phyloP scores from a whole-genome alignment of 2,113 vertebrate species.

The Rhizomys pruinosus region DNA sequence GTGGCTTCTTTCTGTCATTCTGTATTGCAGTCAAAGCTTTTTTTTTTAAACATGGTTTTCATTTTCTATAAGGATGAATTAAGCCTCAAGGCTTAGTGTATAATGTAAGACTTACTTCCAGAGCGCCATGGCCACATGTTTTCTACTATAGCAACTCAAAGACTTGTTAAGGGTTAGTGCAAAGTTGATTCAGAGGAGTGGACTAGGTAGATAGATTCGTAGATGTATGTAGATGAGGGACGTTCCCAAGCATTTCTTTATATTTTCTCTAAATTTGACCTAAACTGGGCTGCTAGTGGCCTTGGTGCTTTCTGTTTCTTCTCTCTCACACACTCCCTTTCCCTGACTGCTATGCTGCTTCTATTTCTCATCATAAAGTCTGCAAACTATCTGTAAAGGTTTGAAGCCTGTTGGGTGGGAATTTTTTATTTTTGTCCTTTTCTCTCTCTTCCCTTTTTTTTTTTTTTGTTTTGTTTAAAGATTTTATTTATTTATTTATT shows the following conservation, averaged over 20 bases:
- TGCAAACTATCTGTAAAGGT: background rate
- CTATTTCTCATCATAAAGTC: background rate
- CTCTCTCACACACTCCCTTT: background rate
- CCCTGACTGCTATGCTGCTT: background rate
- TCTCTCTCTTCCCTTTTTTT: background rate
- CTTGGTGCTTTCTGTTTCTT: background rate
- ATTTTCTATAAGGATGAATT: background rate
- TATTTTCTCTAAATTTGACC: slow-evolving; percentile 43
- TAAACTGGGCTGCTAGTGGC: background rate
- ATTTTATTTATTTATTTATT: too few relatives aligned
- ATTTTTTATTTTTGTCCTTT: background rate
- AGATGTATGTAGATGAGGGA: slow-evolving; percentile 36
- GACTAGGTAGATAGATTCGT: background rate
- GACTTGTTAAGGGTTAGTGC: background rate
- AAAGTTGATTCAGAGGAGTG: background rate
- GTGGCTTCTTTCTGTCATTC: background rate
- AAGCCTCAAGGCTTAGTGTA: background rate
- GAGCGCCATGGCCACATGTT: background rate
- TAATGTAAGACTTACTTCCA: background rate
- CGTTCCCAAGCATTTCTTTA: background rate
- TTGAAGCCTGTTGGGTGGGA: background rate
- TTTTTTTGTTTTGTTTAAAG: background rate
- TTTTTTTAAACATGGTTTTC: background rate
- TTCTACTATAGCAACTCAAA: background rate
- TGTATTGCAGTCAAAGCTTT: background rate